Evolutionary conservation across 2,888 invertebrate species (phyloP).

Genomic region (Microctonus hyperodae): DNA sequence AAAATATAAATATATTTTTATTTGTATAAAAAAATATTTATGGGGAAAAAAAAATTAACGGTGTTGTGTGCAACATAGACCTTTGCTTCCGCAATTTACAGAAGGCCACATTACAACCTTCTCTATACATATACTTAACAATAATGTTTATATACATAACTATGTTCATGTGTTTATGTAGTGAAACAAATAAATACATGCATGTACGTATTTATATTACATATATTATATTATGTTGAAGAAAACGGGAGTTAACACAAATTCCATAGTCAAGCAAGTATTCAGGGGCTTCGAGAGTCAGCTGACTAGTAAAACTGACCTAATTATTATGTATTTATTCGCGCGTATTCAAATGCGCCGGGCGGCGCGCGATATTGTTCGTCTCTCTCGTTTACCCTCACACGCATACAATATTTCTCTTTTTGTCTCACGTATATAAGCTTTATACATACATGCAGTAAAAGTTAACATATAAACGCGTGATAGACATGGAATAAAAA

Average conservation of each 20-base stretch:
- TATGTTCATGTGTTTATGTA: not conserved
- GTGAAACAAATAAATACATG: not conserved
- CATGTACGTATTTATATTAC: not conserved
- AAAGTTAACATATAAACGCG: not conserved
- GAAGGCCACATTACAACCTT: conserved; percentile 11
- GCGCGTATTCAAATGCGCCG: conserved; percentile 63
- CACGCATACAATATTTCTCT: not conserved
- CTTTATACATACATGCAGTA: not conserved
- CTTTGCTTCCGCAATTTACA: conserved; percentile 11
- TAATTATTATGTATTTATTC: conserved; percentile 64
- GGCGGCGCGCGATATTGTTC: conserved; percentile 49
- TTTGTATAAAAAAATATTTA: not conserved
- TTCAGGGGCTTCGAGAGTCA: conserved; percentile 48
- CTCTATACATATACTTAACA: conserved; percentile 8
- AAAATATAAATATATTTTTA: not conserved
- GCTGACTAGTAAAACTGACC: conserved; percentile 63
- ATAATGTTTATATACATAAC: not conserved
- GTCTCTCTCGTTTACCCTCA: conserved; percentile 36
- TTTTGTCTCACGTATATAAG: not conserved
- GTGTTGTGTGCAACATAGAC: not conserved
- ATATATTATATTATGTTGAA: not conserved
- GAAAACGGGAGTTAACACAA: conserved; percentile 40
- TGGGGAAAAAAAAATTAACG: not conserved
- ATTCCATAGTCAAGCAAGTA: conserved; percentile 44
- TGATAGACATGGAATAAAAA: not conserved